phyloP scores from a whole-genome alignment of 37 sponge, comb jelly and placozoan genomes.

The Petrosia ficiformis region DNA sequence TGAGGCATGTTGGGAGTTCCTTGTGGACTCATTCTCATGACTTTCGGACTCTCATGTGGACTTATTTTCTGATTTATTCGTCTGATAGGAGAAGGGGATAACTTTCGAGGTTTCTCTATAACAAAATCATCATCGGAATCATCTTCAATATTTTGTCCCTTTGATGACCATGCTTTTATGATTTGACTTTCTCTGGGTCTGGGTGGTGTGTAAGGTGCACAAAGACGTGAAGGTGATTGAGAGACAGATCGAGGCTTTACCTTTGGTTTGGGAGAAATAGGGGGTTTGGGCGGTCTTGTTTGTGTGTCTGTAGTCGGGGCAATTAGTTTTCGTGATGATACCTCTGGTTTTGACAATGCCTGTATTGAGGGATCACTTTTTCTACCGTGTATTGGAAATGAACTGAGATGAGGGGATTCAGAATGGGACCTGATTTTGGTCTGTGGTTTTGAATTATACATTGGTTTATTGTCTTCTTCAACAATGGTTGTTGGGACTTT shows the following conservation, averaged over 20 bases:
- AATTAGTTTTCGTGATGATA: background rate
- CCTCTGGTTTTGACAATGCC: background rate
- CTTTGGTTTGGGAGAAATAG: background rate
- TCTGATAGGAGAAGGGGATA: background rate
- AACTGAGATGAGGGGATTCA: background rate
- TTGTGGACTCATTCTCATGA: too few relatives aligned
- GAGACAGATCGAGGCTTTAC: background rate
- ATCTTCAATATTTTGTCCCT: background rate
- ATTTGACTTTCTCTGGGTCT: constrained; percentile 11
- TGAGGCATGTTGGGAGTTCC: background rate
- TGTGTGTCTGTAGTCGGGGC: background rate
- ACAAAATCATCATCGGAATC: background rate
- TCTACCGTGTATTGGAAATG: background rate
- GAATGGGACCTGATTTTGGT: background rate
- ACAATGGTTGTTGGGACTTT: background rate
- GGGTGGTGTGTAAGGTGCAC: background rate
- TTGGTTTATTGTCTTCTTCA: too few relatives aligned
- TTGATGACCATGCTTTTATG: background rate
- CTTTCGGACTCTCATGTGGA: background rate
- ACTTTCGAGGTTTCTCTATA: background rate
- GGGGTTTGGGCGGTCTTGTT: background rate
- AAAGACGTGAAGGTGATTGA: background rate
- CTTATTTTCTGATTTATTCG: background rate
- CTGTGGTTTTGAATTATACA: background rate
- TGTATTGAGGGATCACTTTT: too few relatives aligned